These are phyloP conservation scores for Pammene fasciana DNA, from an alignment of 2,888 invertebrate genomes.

Conservation along the genomic window DNA sequence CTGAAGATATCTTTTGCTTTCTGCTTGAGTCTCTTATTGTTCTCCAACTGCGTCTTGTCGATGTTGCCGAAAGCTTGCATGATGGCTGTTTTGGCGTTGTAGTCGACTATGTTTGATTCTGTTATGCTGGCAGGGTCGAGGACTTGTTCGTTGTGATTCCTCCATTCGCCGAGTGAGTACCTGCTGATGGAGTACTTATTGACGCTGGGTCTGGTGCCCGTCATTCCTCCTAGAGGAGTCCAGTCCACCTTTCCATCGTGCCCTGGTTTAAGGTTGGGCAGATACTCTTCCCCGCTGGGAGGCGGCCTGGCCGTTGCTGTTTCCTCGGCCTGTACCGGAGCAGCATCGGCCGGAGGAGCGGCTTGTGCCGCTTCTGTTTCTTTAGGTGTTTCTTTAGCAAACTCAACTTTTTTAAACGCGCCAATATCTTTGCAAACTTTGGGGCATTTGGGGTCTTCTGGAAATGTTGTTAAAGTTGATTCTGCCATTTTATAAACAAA, in stretches of 20 bases:
- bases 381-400: conserved; percentile 49
- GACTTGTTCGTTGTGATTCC: conserved; percentile 82
- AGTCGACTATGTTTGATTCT: conserved; percentile 83
- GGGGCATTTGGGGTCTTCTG: conserved; percentile 66
- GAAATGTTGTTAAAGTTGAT: conserved; percentile 54
- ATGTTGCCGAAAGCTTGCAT: conserved; percentile 85
- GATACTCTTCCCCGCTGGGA: conserved; percentile 55
- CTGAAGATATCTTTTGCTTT: conserved; percentile 87
- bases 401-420: conserved; percentile 67
- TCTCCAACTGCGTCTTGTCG: conserved; percentile 87
- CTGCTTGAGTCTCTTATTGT: conserved; percentile 85
- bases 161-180: conserved; percentile 89
- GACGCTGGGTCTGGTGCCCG: conserved; percentile 89
- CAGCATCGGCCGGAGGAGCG: conserved; percentile 17
- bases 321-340: conserved; percentile 42
- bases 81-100: conserved; percentile 85
- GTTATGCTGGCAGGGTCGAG: conserved; percentile 79
- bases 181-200: conserved; percentile 90
- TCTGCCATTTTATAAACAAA: conserved; percentile 42
- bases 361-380: conserved; percentile 44
- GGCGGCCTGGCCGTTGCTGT: conserved; percentile 44
- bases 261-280: conserved; percentile 82
- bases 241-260: conserved; percentile 89
- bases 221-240: conserved; percentile 87
- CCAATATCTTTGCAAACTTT: conserved; percentile 67